Evolutionary conservation across 1,140 invertebrate genomes (phyloP), one percentile per base, ranked within the genome.

Genomic region (Drosophila obscura): DNA sequence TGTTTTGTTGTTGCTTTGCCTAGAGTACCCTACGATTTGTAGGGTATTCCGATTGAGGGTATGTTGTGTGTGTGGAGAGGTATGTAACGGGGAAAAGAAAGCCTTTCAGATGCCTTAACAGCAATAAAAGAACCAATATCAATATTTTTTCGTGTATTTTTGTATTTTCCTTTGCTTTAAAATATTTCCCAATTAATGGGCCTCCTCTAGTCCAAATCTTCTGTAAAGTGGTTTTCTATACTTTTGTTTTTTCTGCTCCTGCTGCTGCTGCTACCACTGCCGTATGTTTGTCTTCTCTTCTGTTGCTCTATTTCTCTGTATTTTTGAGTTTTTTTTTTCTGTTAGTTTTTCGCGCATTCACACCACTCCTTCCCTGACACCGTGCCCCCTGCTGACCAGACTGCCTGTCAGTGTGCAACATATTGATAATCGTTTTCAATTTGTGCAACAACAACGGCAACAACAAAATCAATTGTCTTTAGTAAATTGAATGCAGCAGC

Each of bases 401-500:
- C 43, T 15, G 69, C 11, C 77, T 87, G 73, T 66, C 82, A 75
- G 65, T 24, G 45, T 44, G 63, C 73, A 73, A 78, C 81, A 81
- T 85, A 87, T 85, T 85, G 78, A 85, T 85, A 85, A 87, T 85
- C 81, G 81, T 72, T 85, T 85, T 77, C 77, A 85, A 85, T 77
- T 85, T 80, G 58, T 64, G 45, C 8, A 44, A 44, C 50, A 46
- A 22, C 63, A 65, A 60, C 19, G 39, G n/a, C 6, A 68, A 26
- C 24, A 81, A 65, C 60, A 71, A 79, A 81, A 84, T 84, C 77
- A 80, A 80, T 84, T 84, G 81, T 84, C 56, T 80, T 65, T 61
- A 68, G 81, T 65, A 73, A 85, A 84, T 84, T 85, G 77, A 84
- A 84, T 81, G 77, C 67, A 77, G 57, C 61, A 35, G 59, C 68